Base-by-base conservation (phyloP, 2,113 vertebrate species). In the Ciconia maguari region DNA sequence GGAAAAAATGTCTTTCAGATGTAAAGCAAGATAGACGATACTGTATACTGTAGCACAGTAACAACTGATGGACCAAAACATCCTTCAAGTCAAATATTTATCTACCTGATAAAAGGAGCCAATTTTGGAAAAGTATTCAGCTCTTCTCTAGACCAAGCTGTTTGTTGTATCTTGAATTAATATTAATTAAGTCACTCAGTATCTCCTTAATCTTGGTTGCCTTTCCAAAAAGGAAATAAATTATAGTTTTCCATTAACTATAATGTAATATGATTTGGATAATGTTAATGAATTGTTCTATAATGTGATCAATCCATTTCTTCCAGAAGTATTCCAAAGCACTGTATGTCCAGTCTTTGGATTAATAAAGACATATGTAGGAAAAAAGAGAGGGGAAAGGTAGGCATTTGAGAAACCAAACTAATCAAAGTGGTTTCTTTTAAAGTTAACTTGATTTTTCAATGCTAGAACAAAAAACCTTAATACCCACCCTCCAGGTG, bases 321-420 rank as follows among this genome's bases (percentile, higher is more conserved):
- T 74, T 84, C 22, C n/a, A 87, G 41, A 77, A 83, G 29, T 49
- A 61, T 90, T 84, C 18, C 12, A 71, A 93, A 76, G 6, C 8
- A 75, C 18, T 65, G 9, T 11, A 16, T 51, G 4, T 15, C 32
- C 48, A 78, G 29, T 52, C 9, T 9, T 64, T 85, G 17, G 10
- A 64, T 41, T 81, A 38, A 57, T 70, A 62, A 55, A 66, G 20
- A 61, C 36, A 46, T 65, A 80, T 10, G 4, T 41, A 58, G 36
- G n/a, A 17, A 48, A 70, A 69, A 42, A 15, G 4, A 8, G 4
- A 5, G 1, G 1, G 8, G 12, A 16, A 80, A 68, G 3, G 3
- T 12, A 36, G 16, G 9, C 4, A 57, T 41, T 57, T 72, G 21
- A 38, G 36, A 83, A 69, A 52, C 3, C 34, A 61, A 69, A 80